Percentiles rank a stretch among this genome's conserved stretches.
phyloP scores from a whole-genome alignment of 1,140 invertebrate species.

The Planococcus citri region DNA sequence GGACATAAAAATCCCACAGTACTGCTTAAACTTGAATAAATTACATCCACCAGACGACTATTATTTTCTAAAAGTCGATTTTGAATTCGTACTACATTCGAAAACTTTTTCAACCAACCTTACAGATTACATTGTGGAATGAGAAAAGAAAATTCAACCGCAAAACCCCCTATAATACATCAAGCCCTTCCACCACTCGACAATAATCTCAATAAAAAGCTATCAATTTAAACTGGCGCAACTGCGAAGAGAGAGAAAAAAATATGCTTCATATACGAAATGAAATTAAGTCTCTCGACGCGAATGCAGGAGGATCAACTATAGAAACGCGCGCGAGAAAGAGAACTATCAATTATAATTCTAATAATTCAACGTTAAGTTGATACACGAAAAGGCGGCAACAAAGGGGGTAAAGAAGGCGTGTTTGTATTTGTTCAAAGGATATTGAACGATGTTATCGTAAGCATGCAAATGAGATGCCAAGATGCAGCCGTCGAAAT shows the following conservation, averaged over 20 bases:
- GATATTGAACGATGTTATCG: slow-evolving; percentile 12
- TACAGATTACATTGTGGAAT: no score
- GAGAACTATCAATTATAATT: slow-evolving; percentile 11
- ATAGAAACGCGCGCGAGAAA: no score
- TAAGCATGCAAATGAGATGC: neutral
- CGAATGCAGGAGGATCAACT: no score
- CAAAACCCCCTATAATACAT: no score
- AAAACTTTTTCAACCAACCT: neutral
- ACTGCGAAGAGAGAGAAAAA: no score
- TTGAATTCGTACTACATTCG: neutral
- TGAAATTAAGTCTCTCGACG: no score
- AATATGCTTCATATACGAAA: no score
- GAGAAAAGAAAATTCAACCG: no score
- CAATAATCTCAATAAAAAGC: no score
- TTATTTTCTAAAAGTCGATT: neutral
- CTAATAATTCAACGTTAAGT: neutral
- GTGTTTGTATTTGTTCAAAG: slow-evolving; percentile 9
- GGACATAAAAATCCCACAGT: slow-evolving; percentile 17
- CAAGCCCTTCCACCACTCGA: no score
- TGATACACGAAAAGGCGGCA: neutral
- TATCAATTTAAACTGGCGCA: no score
- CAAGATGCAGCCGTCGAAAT: neutral
- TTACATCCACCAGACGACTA: neutral
- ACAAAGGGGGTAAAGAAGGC: neutral
- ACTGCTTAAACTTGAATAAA: slow-evolving; percentile 15